Evolutionary conservation across 2,888 invertebrate genomes (phyloP), one percentile per base, ranked within the genome.

Genomic region (Philereme transversata): DNA sequence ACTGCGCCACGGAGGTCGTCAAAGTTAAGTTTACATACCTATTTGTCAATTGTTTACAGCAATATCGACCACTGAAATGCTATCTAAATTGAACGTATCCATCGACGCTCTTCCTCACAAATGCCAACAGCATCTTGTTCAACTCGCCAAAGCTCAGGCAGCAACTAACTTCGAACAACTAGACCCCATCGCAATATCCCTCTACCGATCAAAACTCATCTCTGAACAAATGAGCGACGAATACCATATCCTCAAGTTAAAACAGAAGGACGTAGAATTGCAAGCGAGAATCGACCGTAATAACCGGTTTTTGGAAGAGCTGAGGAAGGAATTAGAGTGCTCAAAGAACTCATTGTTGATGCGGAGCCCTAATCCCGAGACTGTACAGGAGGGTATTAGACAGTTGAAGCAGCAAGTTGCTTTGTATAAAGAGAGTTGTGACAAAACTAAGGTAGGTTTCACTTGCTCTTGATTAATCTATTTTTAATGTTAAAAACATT

Each of bases 371-470:
- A 88, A 83, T 64, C 87, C 88, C 0, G 84, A 84, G 4, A 86
- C 81, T 60, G 82, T 90, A 43, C 79, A 82, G 41, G 90, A 92
- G 10, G 75, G 78, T 64, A 82, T 90, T 4, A 77, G 85, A n/a
- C 85, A 86, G 71, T 67, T 87, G 74, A 86, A 83, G 58, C 85
- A 83, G 62, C 92, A 90, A 56, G 77, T 91, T 0, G 78, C 72
- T 6, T 84, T 84, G 0, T 92, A 92, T 74, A 89, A 90, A 62
- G 86, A 90, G 57, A 88, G 79, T 60, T 87, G 78, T 66, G 82
- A 83, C 8, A 85, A 84, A 49, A 82, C 86, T 2, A 87, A 82
- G 84, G 92, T 45, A 44, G 5, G 10, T 11, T 22, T 22, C 22
- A 22, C 22, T 22, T 22, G 22, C 3, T 22, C 22, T 22, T 22